Evolutionary conservation across 2,888 invertebrate genomes (phyloP), one percentile per base, ranked within the genome.

Genomic region (Acanthosepion pharaonis): DNA sequence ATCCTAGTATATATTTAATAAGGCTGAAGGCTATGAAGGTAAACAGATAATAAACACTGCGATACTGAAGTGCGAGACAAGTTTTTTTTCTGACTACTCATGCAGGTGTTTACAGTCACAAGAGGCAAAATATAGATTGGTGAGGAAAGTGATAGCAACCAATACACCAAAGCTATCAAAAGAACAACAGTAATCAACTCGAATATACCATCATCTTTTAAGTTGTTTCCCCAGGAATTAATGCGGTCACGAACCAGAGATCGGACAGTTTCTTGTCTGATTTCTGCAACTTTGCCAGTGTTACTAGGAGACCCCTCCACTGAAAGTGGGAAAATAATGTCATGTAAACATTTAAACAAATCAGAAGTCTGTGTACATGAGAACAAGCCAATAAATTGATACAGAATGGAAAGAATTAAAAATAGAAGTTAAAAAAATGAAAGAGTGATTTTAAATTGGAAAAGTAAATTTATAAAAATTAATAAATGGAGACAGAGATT

Each of bases 191-290:
- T n/a, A 33, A 92, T 92, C 42, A 92, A 92, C 48, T 92, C 5
- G 15, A 53, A 25, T 53, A 93, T 93, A 93, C 93, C 93, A 49
- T 93, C 93, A 93, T 93, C 93, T 93, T 93, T 93, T n/a, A 53
- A 28, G 53, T 93, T n/a, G 49, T 53, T 53, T 93, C 93, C 93
- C 93, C 93, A 93, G 33, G 93, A n/a, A 25, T 51, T 48, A 53
- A 93, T 93, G n/a, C 93, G 93, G 49, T 93, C 93, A 53, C 53
- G 49, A n/a, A 93, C 93, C 25, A 93, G 53, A 28, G 93, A 93
- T 51, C 93, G 93, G 28, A 93, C 93, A n/a, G 93, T 49, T 53
- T 93, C 93, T 18, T 93, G 51, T 93, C n/a, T 51, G 18, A n/a
- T 93, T n/a, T 93, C 93, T 49, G 93, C 25, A 49, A 23, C 48